Evolutionary conservation across 2,113 vertebrate species (phyloP), one percentile per base, ranked within the genome.

Genomic region (Lophius piscatorius): DNA sequence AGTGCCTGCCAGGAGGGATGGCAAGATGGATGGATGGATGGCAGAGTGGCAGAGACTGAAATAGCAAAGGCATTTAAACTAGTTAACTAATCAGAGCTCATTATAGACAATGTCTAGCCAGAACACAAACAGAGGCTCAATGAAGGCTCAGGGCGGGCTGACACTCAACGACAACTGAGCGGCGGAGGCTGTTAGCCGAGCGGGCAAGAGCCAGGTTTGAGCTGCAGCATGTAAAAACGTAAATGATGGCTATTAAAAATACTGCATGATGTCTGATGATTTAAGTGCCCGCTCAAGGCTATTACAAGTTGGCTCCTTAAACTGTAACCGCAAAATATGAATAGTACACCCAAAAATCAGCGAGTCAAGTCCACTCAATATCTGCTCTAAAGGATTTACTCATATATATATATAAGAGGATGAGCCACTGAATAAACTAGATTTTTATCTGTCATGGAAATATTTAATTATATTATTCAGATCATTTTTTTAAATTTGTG

Each of bases 41-140:
- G 64, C 49, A 69, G 71, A 78, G 60, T 4, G 4, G 55, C 18
- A 0, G 58, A 39, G 69, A 73, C 87, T 57, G 62, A 83, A 90
- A 90, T 90, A 90, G 88, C 83, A 66, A 46, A 72, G 70, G 67
- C 81, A 85, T 87, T 84, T 78, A 89, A 86, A 83, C 70, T 68
- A 87, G 82, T 87, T 87, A 87, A 88, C 89, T 90, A 90, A 90
- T 90, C 85, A 89, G 80, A 6, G 44, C 83, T 90, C 87, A 82
- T 89, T 90, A 90, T 89, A 90, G 88, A 75, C 76, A 46, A 90
- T 78, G 90, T 90, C 90, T 90, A 87, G 89, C 89, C 90, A 85
- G 87, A 90, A 88, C 78, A 88, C 82, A 89, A 90, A 91, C 87
- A 90, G 63, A 73, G 83, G 82, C 83, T 85, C 77, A 86, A 6